Conservation (phyloP, 2,797 vertebrate species). For the Denticeps clupeoides region DNA sequence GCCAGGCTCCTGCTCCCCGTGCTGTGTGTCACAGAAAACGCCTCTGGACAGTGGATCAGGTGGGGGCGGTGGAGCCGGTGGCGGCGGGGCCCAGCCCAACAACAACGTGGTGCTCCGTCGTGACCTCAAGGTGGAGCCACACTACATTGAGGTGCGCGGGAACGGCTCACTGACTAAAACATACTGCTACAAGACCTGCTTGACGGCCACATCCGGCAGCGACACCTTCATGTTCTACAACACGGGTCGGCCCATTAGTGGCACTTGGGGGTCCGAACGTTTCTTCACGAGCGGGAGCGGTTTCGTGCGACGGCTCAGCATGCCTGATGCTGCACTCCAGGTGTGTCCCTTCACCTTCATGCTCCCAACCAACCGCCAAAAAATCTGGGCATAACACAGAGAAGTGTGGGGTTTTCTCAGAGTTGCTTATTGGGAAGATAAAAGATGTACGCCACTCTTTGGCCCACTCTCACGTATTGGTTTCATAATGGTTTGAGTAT, state of each 20-base stretch:
- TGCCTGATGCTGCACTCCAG: constrained; percentile 66
- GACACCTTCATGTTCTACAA: constrained; percentile 99
- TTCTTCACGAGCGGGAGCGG: constrained; percentile 87
- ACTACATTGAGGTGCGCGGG: constrained; percentile 92
- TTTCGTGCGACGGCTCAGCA: constrained; percentile 68
- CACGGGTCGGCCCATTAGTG: constrained; percentile 80
- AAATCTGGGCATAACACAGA: not conserved
- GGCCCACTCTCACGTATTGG: too few relatives aligned
- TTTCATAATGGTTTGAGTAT: too few relatives aligned
- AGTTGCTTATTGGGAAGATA: too few relatives aligned
- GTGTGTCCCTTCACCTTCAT: constrained; percentile 40
- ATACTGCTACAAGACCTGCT: constrained; percentile 96
- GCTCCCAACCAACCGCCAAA: not conserved
- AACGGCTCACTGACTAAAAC: constrained; percentile 96
- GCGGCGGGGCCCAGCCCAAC: constrained; percentile 63
- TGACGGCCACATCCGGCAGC: constrained; percentile 90
- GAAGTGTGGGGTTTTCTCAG: not conserved
- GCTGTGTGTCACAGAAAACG: constrained; percentile 73
- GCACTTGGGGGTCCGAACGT: constrained; percentile 80
- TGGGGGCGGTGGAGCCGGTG: constrained; percentile 33
- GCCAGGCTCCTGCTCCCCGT: constrained; percentile 76
- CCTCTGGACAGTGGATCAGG: constrained; percentile 58
- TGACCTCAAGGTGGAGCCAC: constrained; percentile 89
- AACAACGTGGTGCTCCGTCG: constrained; percentile 80
- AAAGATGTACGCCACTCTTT: too few relatives aligned